Conservation (phyloP, 2,797 vertebrate species). For the Siniperca obscura region DNA sequence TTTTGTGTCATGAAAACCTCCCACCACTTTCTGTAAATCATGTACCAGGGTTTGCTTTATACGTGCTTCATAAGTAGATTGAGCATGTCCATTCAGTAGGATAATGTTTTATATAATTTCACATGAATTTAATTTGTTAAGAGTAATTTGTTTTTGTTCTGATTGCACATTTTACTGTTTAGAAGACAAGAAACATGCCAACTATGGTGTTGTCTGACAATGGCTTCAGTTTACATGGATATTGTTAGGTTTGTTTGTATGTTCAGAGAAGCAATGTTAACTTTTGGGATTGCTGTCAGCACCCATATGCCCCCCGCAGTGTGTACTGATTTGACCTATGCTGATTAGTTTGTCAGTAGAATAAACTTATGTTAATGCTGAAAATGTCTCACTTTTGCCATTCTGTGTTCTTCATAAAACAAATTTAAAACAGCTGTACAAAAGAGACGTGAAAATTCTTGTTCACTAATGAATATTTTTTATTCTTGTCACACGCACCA, state of each 20-base stretch:
- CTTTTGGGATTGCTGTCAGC: slow-evolving; percentile 7
- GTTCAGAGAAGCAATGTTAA: slow-evolving; percentile 5
- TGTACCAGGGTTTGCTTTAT: slow-evolving; percentile 2
- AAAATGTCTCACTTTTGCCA: background rate
- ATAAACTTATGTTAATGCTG: slow-evolving; percentile 46
- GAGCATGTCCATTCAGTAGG: background rate
- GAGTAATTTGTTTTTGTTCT: background rate
- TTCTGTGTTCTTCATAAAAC: background rate
- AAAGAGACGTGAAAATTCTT: background rate
- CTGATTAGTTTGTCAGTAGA: slow-evolving; percentile 45
- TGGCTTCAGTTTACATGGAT: slow-evolving; percentile 11
- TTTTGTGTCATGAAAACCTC: slow-evolving; percentile 7
- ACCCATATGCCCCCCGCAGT: background rate
- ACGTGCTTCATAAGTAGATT: background rate
- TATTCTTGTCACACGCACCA: slow-evolving; percentile 55
- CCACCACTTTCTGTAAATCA: slow-evolving; percentile 14
- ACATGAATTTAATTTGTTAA: background rate
- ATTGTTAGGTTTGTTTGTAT: background rate
- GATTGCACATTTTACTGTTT: slow-evolving; percentile 10
- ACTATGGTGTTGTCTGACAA: background rate
- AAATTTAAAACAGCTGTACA: background rate
- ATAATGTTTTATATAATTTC: background rate
- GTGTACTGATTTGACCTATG: slow-evolving; percentile 7
- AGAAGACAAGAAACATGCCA: background rate
- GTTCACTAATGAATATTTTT: slow-evolving; percentile 19